Conservation (phyloP, 1,140 invertebrate genomes). For the Saccostrea echinata region DNA sequence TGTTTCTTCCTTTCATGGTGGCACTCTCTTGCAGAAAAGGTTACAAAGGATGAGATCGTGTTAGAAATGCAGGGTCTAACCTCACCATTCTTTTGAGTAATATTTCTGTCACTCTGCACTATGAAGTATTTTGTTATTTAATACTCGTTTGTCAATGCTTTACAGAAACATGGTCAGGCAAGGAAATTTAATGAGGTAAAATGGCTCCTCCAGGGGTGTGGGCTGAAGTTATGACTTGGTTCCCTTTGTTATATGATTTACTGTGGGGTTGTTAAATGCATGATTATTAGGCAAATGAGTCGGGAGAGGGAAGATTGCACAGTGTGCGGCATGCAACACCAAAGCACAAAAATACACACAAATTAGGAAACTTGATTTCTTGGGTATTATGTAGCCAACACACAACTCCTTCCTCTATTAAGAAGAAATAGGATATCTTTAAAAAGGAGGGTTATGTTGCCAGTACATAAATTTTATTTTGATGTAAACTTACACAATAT, state of each 20-base stretch:
- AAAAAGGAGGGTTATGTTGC: conserved; percentile 17
- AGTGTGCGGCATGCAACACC: conserved; percentile 6
- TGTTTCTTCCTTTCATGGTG: background rate
- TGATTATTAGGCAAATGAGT: background rate
- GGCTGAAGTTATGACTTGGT: background rate
- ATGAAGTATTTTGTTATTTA: conserved; percentile 9
- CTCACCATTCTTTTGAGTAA: background rate
- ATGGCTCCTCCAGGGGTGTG: conserved; percentile 16
- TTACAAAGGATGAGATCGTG: background rate
- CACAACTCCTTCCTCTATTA: background rate
- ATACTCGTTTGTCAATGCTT: conserved; percentile 26
- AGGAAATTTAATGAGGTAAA: conserved; percentile 36
- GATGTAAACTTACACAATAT: background rate
- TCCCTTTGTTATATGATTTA: conserved; percentile 3
- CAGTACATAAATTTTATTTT: conserved; percentile 13
- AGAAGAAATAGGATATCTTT: conserved; percentile 18
- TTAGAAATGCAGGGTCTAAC: background rate
- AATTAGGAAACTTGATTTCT: conserved; percentile 16
- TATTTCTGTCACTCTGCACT: background rate
- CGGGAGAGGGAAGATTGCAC: background rate
- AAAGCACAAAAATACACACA: conserved; percentile 12
- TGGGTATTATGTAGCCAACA: background rate
- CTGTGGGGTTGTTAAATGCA: background rate
- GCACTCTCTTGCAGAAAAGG: background rate
- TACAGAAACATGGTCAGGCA: conserved; percentile 13